phyloP scores from a whole-genome alignment of 2,888 invertebrate genomes.

The Lasioglossum zephyrum region DNA sequence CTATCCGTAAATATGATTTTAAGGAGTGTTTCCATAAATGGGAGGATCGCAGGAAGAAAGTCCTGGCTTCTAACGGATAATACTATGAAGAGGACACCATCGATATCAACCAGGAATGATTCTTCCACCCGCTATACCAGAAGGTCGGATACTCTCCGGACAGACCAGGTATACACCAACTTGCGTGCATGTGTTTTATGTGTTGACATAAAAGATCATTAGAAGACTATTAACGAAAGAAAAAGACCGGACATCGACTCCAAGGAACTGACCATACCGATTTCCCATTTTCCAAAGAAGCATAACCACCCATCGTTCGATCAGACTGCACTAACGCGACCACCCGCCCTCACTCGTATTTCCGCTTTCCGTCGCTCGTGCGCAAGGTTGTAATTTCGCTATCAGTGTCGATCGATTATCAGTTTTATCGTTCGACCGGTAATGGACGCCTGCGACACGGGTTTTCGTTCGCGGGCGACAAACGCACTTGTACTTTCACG shows the following conservation, averaged over 20 bases:
- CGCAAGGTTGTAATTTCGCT: constrained; percentile 43
- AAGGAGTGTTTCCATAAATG: no score
- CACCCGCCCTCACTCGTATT: neutral
- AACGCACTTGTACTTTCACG: constrained; percentile 60
- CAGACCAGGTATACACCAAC: no score
- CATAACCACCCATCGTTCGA: neutral
- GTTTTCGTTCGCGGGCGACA: constrained; percentile 31
- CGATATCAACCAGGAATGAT: no score
- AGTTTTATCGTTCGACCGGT: constrained; percentile 22
- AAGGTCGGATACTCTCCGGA: no score
- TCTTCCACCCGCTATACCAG: no score
- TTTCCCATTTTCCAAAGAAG: neutral
- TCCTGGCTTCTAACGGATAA: no score
- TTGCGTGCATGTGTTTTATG: no score
- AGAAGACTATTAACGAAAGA: neutral
- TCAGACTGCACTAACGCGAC: constrained; percentile 24
- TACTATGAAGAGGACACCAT: no score
- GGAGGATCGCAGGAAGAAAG: no score
- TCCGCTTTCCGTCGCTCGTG: neutral
- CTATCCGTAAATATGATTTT: no score
- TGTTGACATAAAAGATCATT: neutral
- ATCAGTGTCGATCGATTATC: constrained; percentile 49
- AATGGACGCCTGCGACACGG: constrained; percentile 38
- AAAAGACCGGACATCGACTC: neutral
- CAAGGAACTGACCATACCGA: neutral